Base-by-base conservation (phyloP, 64 coral and sea anemone species). In the Acropora yongei region DNA sequence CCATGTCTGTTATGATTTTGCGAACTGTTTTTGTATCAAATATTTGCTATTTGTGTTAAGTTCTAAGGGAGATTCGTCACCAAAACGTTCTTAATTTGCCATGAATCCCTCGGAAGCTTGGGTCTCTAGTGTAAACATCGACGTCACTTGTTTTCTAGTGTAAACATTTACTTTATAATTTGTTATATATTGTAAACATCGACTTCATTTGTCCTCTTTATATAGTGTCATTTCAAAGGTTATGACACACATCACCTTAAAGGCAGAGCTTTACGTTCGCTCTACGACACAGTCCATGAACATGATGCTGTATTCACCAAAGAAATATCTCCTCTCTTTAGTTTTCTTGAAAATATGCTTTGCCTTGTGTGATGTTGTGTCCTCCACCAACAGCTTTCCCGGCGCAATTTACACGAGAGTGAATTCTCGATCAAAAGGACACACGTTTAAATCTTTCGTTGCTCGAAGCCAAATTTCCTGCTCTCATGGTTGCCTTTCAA, bases 401-500 rank as follows among this genome's bases (percentile, higher is more conserved):
- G 82, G 82, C 0, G 61, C 82, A n/a, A 71, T 85, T 71, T 39
- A 49, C 17, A 85, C 82, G 9, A 85, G 68, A 12, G 41, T 30
- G 30, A 85, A 85, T 47, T 49, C 1, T 4, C 68, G 82, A 71
- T 66, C 71, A 1, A 85, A 9, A 16, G 82, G 82, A n/a, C 47
- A 49, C 66, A 48, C 82, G 3, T 71, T 85, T 71, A 84, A 85
- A 17, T 85, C 71, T 1, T 10, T 8, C 1, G 51, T 53, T 2
- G 13, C 49, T 57, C 48, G 48, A 10, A 84, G 68, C 57, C 90
- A 84, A 14, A 60, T 91, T 39, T 77, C 42, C 0, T 91, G 90
- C 58, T 60, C 68, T 76, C 90, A 83, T 40, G 41, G 42, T 44
- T 91, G 90, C 30, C 71, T 84, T 30, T 14, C 41, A 17, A 76